phyloP scores from a whole-genome alignment of 1,140 invertebrate species.

The Solenopsis invicta region DNA sequence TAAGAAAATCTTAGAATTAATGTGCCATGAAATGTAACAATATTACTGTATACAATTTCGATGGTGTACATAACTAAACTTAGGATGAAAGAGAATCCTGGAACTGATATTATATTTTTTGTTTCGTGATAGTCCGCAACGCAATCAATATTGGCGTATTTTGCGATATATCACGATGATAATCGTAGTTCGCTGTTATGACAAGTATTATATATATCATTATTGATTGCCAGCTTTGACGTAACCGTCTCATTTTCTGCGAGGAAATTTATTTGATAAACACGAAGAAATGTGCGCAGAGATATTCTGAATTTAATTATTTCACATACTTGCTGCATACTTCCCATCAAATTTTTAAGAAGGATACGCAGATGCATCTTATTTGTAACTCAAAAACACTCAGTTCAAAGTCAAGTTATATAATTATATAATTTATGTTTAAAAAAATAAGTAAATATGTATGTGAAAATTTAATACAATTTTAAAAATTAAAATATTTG shows the following conservation, averaged over 20 bases:
- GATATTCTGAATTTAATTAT: constrained; percentile 5
- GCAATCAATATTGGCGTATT: background rate
- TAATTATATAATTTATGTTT: constrained; percentile 11
- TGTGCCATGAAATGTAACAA: background rate
- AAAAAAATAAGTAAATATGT: background rate
- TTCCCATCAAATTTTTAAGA: background rate
- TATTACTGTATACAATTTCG: background rate
- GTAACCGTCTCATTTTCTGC: background rate
- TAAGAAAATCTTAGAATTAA: background rate
- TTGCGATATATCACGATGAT: background rate
- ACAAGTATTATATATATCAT: background rate
- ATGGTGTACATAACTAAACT: background rate
- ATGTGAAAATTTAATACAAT: background rate
- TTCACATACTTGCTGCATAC: background rate
- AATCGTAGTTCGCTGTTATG: background rate
- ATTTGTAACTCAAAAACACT: background rate
- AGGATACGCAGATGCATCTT: background rate
- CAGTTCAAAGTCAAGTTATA: background rate
- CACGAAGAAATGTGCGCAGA: background rate
- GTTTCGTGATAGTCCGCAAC: background rate
- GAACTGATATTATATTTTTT: background rate
- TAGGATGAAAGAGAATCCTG: background rate
- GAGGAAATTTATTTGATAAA: constrained; percentile 2
- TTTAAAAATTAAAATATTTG: background rate
- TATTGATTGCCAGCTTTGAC: constrained; percentile 22